Conservation (phyloP, 1,140 invertebrate genomes). For the Platorchestia sp. region DNA sequence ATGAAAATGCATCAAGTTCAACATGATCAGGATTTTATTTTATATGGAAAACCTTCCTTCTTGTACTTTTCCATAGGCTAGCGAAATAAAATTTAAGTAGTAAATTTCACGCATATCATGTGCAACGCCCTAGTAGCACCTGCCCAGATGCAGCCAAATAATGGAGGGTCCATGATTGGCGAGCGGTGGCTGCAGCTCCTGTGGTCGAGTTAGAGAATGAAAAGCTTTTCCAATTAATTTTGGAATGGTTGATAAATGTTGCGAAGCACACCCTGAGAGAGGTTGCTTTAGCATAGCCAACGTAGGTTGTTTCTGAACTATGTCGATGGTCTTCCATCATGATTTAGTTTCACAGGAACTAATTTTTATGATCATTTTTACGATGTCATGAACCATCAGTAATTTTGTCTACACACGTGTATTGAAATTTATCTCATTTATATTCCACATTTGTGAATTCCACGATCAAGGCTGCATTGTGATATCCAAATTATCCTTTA, state of each 20-base stretch:
- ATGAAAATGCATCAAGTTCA: background rate
- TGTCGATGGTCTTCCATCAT: too few relatives aligned
- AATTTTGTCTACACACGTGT: background rate
- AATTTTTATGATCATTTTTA: background rate
- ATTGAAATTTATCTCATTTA: background rate
- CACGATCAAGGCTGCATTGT: background rate
- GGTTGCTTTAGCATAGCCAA: background rate
- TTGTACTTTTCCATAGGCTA: background rate
- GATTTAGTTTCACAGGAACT: too few relatives aligned
- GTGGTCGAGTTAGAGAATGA: background rate
- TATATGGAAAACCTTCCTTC: background rate
- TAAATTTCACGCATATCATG: too few relatives aligned
- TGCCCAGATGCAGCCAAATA: too few relatives aligned
- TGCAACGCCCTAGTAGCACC: too few relatives aligned
- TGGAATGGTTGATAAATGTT: background rate
- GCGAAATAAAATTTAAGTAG: background rate
- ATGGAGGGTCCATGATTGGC: too few relatives aligned
- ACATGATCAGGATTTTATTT: background rate
- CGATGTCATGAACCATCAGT: background rate
- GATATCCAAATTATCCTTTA: background rate
- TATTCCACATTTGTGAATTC: background rate
- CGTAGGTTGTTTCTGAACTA: background rate
- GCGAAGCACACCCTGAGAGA: background rate
- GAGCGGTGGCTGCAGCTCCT: too few relatives aligned
- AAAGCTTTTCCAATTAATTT: background rate